These are phyloP conservation scores for Percopsis transmontana DNA, from an alignment of 2,113 vertebrate species.

Conservation along the genomic window DNA sequence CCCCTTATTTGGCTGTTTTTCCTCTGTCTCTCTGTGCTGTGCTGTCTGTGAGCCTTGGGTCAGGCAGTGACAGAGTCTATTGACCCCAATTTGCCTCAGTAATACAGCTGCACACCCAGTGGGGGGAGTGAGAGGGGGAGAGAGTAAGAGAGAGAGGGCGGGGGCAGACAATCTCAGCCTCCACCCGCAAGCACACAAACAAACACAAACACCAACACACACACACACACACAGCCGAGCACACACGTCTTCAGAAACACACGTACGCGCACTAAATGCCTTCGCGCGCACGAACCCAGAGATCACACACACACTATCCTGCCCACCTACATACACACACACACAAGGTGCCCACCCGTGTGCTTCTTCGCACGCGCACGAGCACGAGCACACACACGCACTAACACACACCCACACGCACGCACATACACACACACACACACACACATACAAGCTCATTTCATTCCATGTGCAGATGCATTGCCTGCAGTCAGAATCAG, in stretches of 20 bases:
- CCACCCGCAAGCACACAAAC: constrained; percentile 6
- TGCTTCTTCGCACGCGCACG: background rate
- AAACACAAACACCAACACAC: constrained; percentile 1
- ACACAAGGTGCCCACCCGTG: background rate
- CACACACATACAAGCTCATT: background rate
- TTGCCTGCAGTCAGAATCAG: constrained; percentile 4
- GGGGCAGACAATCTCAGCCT: constrained; percentile 32
- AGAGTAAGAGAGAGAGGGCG: constrained; percentile 39
- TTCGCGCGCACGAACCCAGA: no score
- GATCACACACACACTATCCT: background rate
- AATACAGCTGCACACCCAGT: constrained; percentile 54
- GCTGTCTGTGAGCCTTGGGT: constrained; percentile 53
- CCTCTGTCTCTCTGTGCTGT: constrained; percentile 29
- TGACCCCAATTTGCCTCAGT: constrained; percentile 71
- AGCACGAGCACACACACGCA: background rate
- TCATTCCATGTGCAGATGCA: constrained; percentile 1
- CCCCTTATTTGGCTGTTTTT: constrained; percentile 31
- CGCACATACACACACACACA: background rate
- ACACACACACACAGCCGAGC: background rate
- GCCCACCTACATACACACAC: background rate
- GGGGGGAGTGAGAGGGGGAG: constrained; percentile 39
- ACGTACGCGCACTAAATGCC: background rate
- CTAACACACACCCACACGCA: background rate
- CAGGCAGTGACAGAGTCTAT: constrained; percentile 65
- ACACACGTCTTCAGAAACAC: background rate